Base-by-base conservation (phyloP, 2,113 vertebrate species). In the Equus quagga region DNA sequence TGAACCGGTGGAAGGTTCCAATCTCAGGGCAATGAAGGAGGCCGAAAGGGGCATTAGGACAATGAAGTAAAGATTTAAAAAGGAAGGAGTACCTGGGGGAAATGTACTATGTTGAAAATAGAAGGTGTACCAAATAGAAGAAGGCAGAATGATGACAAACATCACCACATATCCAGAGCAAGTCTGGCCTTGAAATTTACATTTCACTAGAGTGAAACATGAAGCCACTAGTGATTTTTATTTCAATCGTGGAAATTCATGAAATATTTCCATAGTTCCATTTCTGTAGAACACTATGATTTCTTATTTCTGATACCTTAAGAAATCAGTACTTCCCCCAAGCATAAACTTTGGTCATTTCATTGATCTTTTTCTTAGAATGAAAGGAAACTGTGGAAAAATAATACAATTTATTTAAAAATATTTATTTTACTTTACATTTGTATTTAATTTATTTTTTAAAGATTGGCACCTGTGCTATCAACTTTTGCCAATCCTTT, bases 381-480 rank as follows among this genome's bases (percentile, higher is more conserved):
- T 79, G 13, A 33, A 83, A 88, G 13, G 36, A 76, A 67, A 82
- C 17, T 17, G 46, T 33, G 36, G 36, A 79, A 79, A 91, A 70
- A 69, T 91, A 83, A 84, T 41, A 75, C 44, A 76, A 91, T 81
- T 51, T 69, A 54, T 58, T 95, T 19, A 21, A 76, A 86, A 91
- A 54, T 62, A 51, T 2, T 23, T 24, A 21, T 31, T 72, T n/a
- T 31, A 54, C 58, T 72, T 89, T 89, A 9, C 5, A 60, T 54
- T 54, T 54, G 51, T 54, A 54, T 76, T 78, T 94, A 75, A 69
- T 73, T 75, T 94, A 14, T 3, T 49, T 33, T 65, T 94, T 41
- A 41, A 41, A 41, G 36, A 41, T 41, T 41, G 36, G 36, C 36
- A 41, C 36, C 36, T 41, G 36, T 3, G 36, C 36, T 41, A 41